phyloP scores from a whole-genome alignment of 2,113 vertebrate species.

The Pluvialis apricaria region DNA sequence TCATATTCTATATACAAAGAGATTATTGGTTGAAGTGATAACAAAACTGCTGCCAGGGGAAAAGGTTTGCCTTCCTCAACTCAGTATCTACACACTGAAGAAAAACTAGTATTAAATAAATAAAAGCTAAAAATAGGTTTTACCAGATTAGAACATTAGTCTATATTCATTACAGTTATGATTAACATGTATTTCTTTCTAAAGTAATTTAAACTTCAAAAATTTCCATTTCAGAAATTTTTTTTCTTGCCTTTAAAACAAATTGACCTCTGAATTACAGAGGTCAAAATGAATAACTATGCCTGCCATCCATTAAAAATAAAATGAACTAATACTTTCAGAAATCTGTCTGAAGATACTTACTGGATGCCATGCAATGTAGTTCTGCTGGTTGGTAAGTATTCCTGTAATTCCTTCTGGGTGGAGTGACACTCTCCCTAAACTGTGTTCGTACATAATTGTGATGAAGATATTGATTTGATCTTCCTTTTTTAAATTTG shows the following conservation, averaged over 20 bases:
- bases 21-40: neutral
- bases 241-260: neutral
- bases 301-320: neutral
- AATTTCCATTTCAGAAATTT: neutral
- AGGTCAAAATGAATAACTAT: neutral
- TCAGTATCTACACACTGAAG: neutral
- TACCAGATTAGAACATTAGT: neutral
- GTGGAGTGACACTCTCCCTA: neutral
- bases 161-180: neutral
- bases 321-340: neutral
- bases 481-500: neutral
- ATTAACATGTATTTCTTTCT: neutral
- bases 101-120: neutral
- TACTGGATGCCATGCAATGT: neutral
- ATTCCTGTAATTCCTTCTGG: neutral
- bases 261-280: neutral
- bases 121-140: neutral
- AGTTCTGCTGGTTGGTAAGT: neutral
- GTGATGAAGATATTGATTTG: neutral
- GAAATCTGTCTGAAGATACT: neutral
- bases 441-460: neutral
- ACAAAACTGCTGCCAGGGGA: neutral
- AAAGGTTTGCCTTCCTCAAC: neutral
- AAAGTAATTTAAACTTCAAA: neutral
- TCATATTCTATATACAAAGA: neutral